These are phyloP conservation scores for Drosophila bipectinata DNA, from an alignment of 1,140 invertebrate species.

Conservation along the genomic window DNA sequence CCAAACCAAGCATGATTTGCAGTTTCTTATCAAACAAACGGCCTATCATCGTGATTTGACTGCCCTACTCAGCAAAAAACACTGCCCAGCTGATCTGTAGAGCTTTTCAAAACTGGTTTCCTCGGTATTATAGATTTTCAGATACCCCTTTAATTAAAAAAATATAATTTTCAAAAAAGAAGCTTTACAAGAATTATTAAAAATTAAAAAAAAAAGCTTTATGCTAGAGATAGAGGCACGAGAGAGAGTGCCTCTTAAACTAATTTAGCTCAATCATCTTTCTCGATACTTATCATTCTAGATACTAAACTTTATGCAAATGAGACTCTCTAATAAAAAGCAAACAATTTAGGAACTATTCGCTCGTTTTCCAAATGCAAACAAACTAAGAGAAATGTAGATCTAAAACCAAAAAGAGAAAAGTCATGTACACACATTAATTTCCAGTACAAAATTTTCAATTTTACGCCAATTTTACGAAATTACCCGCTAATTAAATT, in stretches of 20 bases:
- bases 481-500: conserved; percentile 42
- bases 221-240: no score
- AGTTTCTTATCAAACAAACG: conserved; percentile 18
- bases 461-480: conserved; percentile 33
- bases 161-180: not conserved
- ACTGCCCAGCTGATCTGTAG: not conserved
- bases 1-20: conserved; percentile 12
- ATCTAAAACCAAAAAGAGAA: not conserved
- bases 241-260: not conserved
- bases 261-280: not conserved
- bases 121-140: not conserved
- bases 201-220: no score
- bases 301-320: not conserved
- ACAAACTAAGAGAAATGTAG: not conserved
- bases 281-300: not conserved
- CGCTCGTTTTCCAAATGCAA: not conserved
- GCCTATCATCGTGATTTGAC: conserved; percentile 7
- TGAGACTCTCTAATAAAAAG: not conserved
- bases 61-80: conserved; percentile 2
- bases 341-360: not conserved
- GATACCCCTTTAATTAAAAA: not conserved
- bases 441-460: conserved; percentile 24
- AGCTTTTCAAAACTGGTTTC: not conserved
- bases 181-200: no score
- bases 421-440: not conserved